Conservation (phyloP, 2,888 invertebrate genomes). For the Danaus chrysippus region DNA sequence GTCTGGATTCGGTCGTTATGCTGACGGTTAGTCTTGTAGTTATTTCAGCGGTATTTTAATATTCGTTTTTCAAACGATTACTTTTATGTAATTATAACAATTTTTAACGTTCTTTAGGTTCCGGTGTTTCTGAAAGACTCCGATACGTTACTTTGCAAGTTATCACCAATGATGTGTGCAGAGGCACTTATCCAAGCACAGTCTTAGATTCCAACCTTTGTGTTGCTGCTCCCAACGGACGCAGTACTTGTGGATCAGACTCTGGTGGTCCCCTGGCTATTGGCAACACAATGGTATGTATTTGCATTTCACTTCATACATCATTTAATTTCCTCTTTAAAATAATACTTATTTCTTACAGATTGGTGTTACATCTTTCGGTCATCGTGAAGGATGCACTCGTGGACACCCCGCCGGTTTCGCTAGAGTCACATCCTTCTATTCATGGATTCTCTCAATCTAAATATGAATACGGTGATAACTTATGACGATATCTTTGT, state of each 20-base stretch:
- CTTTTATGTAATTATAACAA: too few species aligned
- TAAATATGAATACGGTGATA: slow-evolving; percentile 8
- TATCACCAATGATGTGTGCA: slow-evolving; percentile 36
- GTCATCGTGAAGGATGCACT: slow-evolving; percentile 33
- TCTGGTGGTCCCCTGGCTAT: slow-evolving; percentile 34
- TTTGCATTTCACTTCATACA: too few species aligned
- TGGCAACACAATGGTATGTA: too few species aligned
- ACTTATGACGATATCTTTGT: too few species aligned
- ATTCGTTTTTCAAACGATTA: too few species aligned
- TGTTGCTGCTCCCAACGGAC: slow-evolving; percentile 30
- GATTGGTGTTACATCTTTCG: slow-evolving; percentile 38
- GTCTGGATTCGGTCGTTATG: too few species aligned
- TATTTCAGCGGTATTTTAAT: too few species aligned
- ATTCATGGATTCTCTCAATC: slow-evolving; percentile 30
- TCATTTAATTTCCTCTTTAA: too few species aligned
- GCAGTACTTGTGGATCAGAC: slow-evolving; percentile 42
- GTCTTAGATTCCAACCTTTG: slow-evolving; percentile 33
- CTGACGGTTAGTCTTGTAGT: too few species aligned
- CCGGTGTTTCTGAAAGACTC: too few species aligned
- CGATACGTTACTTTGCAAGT: slow-evolving; percentile 35
- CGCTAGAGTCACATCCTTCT: slow-evolving; percentile 36
- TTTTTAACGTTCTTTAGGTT: too few species aligned
- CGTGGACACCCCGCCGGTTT: slow-evolving; percentile 33
- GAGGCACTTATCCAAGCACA: slow-evolving; percentile 18
- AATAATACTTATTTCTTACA: too few species aligned